A percentile compares a stretch with the other conserved stretches of the same genome.
phyloP scores from a whole-genome alignment of 1,140 invertebrate genomes.

The Drosophila trapezifrons region DNA sequence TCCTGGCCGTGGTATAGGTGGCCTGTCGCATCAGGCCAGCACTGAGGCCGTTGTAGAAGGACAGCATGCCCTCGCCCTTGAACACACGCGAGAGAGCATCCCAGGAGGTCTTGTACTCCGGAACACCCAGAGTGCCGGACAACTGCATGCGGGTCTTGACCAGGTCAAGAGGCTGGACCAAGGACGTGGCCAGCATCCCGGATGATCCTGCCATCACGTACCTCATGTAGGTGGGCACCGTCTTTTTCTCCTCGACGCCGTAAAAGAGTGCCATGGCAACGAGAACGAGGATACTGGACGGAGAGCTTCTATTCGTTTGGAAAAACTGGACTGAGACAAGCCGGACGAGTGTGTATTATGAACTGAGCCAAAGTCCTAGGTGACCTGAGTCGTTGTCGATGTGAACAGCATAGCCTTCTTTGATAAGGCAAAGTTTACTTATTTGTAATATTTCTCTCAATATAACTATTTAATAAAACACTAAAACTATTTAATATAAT shows the following conservation, averaged over 20 bases:
- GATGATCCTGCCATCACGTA: conserved; percentile 54
- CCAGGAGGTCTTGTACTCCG: conserved; percentile 50
- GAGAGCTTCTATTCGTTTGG: background rate
- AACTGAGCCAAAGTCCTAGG: conserved; percentile 2
- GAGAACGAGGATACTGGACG: background rate
- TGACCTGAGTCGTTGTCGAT: background rate
- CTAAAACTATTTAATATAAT: too few relatives aligned
- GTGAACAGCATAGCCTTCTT: conserved; percentile 3
- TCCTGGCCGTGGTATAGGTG: conserved; percentile 89
- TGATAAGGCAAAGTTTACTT: background rate
- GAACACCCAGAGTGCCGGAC: conserved; percentile 11
- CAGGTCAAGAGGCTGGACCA: conserved; percentile 64
- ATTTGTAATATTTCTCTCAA: background rate
- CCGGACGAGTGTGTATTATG: conserved; percentile 3
- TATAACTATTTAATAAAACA: too few relatives aligned
- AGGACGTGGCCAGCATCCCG: conserved; percentile 47
- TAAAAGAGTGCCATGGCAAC: conserved; percentile 30
- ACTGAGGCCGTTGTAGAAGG: conserved; percentile 58
- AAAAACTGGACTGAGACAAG: conserved; percentile 2
- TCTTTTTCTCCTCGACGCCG: conserved; percentile 32
- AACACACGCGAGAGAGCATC: conserved; percentile 47
- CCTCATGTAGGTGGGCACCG: conserved; percentile 57
- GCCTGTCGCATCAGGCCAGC: conserved; percentile 88
- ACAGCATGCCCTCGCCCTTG: conserved; percentile 35
- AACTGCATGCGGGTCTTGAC: conserved; percentile 67